Conservation (phyloP, 2,888 invertebrate species). For the Acholoe squamosa region DNA sequence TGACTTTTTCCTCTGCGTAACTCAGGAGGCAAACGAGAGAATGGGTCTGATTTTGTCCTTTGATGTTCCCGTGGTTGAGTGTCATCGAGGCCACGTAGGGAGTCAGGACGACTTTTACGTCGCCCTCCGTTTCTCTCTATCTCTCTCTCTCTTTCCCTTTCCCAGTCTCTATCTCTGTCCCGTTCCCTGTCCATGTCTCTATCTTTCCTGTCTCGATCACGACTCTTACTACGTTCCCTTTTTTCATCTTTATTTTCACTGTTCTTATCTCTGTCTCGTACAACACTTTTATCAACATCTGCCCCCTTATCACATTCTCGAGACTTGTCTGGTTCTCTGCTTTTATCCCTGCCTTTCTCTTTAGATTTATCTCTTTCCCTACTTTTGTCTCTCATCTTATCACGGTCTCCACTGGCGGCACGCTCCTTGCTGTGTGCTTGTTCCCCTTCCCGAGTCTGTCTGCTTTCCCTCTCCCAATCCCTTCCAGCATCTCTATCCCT, state of each 20-base stretch:
- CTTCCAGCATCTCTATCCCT: neutral
- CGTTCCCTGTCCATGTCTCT: constrained; percentile 13
- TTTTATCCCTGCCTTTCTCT: neutral
- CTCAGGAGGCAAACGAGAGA: constrained; percentile 30
- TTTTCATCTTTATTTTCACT: neutral
- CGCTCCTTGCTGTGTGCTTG: neutral
- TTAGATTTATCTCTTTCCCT: constrained; percentile 25
- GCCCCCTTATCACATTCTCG: neutral
- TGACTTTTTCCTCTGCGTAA: constrained; percentile 37
- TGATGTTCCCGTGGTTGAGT: neutral
- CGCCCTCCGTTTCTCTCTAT: constrained; percentile 30
- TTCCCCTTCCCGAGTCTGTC: neutral
- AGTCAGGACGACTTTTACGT: neutral
- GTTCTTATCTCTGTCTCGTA: neutral
- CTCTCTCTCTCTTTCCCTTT: neutral
- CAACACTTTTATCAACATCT: neutral
- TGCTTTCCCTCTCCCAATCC: neutral
- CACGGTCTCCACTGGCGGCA: neutral
- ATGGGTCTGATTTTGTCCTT: constrained; percentile 34
- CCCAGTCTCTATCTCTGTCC: constrained; percentile 28
- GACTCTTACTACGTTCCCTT: constrained; percentile 2
- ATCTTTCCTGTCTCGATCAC: constrained; percentile 51
- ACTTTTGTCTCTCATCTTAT: neutral
- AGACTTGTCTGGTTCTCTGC: neutral
- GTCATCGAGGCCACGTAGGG: neutral